Conservation (phyloP, 2,113 vertebrate species). For the Promerops cafer region DNA sequence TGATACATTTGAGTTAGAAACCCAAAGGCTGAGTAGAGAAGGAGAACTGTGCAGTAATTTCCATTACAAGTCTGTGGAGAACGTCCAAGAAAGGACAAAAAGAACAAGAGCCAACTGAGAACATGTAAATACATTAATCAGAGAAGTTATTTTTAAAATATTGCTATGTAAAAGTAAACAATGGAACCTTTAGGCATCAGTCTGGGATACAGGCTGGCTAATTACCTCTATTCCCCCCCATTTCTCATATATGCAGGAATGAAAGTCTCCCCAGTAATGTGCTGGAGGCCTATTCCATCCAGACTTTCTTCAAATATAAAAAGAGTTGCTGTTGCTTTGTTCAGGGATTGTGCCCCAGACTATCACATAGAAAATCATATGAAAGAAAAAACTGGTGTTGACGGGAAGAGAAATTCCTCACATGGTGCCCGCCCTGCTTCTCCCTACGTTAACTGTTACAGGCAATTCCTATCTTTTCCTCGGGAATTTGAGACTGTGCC, state of each 20-base stretch:
- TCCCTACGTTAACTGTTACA: background rate
- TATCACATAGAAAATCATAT: background rate
- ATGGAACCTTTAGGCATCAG: background rate
- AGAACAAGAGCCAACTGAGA: background rate
- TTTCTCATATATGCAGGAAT: background rate
- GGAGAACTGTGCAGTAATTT: background rate
- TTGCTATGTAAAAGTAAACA: background rate
- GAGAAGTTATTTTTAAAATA: background rate
- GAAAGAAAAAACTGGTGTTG: background rate
- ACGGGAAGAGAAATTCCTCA: background rate
- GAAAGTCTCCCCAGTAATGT: background rate
- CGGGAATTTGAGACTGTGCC: fast-evolving
- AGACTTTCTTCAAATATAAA: background rate
- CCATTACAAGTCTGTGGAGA: background rate
- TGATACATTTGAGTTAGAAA: background rate
- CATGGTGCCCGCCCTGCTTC: background rate
- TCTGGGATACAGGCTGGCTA: background rate
- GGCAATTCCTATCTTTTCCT: background rate
- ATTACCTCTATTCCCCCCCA: background rate
- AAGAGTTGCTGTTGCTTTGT: background rate
- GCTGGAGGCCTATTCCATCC: background rate
- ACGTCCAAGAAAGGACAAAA: background rate
- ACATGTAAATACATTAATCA: background rate
- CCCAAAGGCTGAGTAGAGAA: background rate
- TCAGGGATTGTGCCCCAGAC: background rate